Evolutionary conservation across 2,113 vertebrate species (phyloP).

Genomic region (Megaceryle torquata): DNA sequence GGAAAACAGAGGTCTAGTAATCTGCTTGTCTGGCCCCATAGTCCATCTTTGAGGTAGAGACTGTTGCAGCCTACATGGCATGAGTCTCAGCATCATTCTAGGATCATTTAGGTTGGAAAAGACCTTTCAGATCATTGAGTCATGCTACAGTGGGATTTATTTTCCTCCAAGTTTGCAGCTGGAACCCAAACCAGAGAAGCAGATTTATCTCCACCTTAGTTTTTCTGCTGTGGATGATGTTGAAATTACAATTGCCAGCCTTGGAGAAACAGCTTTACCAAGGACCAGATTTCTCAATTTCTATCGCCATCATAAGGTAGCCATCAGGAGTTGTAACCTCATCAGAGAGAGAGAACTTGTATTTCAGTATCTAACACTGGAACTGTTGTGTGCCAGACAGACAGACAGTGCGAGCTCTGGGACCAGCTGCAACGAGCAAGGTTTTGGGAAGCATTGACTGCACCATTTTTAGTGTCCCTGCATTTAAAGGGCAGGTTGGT

Average conservation of each 20-base stretch:
- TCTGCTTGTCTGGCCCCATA: neutral
- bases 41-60: neutral
- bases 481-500: conserved; percentile 22
- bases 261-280: neutral
- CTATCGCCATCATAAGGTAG: neutral
- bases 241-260: neutral
- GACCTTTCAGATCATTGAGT: neutral
- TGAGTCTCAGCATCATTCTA: neutral
- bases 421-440: neutral
- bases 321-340: neutral
- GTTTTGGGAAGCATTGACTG: neutral
- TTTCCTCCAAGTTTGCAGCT: neutral
- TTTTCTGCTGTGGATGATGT: neutral
- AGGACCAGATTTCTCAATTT: neutral
- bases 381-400: neutral
- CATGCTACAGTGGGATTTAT: neutral
- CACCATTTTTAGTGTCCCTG: conserved; percentile 1
- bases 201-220: neutral
- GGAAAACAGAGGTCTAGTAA: neutral
- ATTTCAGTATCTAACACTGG: neutral
- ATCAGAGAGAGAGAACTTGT: neutral
- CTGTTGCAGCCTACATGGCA: neutral
- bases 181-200: neutral
- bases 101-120: neutral
- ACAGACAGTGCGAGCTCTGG: neutral